Percentiles rank a stretch among this genome's conserved stretches.
Conservation (phyloP, 2,113 vertebrate genomes). For the Potamarius usumacintae region DNA sequence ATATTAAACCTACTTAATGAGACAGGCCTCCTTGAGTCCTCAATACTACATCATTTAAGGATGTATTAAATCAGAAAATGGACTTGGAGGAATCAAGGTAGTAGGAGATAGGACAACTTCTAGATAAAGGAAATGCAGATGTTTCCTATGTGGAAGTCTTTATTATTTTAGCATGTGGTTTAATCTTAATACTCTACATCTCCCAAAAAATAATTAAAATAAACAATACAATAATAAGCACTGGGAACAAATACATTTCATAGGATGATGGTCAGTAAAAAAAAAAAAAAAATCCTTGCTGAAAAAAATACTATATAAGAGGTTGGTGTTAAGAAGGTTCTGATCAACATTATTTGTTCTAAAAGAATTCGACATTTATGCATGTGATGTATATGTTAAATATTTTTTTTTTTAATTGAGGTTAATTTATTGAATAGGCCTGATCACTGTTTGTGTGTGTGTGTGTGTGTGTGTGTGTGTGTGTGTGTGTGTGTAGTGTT, state of each 20-base stretch:
- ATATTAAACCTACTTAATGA: not conserved
- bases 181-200: not conserved
- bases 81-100: not conserved
- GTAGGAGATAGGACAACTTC: not conserved
- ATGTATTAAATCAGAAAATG: not conserved
- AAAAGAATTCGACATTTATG: not conserved
- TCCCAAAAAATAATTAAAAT: not conserved
- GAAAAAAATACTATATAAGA: not conserved
- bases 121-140: not conserved
- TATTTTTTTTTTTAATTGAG: not conserved
- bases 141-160: not conserved
- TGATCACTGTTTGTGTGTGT: not conserved
- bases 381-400: not conserved
- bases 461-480: too few relatives aligned
- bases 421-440: not conserved
- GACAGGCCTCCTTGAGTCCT: not conserved
- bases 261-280: not conserved
- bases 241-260: too few relatives aligned
- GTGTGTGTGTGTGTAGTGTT: too few relatives aligned
- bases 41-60: not conserved
- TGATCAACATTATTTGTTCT: too few relatives aligned
- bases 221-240: not conserved
- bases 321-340: not conserved
- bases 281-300: not conserved
- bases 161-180: not conserved